Conservation (phyloP, 2,888 invertebrate species). For the Sminthurinus aureus region DNA sequence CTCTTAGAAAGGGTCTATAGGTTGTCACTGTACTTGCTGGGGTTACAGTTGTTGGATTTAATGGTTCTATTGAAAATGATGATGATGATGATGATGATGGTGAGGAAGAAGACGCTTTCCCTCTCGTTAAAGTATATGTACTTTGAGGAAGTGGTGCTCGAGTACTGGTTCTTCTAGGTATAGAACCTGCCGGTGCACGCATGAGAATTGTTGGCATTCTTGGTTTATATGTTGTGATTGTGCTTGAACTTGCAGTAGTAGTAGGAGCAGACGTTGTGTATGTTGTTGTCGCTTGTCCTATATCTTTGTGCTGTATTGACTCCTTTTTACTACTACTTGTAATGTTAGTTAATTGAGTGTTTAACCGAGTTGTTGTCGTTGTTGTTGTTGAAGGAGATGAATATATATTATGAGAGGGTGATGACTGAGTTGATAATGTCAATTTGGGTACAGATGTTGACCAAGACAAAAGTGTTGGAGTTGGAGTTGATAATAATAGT, state of each 20-base stretch:
- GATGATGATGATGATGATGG: background rate
- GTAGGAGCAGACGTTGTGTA: background rate
- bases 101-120: background rate
- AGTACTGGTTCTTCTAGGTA: background rate
- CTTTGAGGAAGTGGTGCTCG: slow-evolving; percentile 4
- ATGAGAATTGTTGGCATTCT: background rate
- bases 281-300: too few relatives aligned
- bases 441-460: background rate
- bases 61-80: background rate
- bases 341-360: slow-evolving; percentile 5
- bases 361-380: background rate
- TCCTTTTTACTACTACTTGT: slow-evolving; percentile 8
- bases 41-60: background rate
- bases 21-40: background rate
- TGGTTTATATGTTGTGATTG: slow-evolving; percentile 4
- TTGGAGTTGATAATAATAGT: background rate
- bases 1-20: background rate
- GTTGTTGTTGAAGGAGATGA: background rate
- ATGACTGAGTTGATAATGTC: background rate
- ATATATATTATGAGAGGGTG: background rate
- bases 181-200: background rate
- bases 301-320: background rate
- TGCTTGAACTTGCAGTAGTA: background rate
- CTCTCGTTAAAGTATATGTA: slow-evolving; percentile 8
- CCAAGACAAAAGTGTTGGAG: background rate